Conservation (phyloP, 1,140 invertebrate genomes). For the Battus philenor region DNA sequence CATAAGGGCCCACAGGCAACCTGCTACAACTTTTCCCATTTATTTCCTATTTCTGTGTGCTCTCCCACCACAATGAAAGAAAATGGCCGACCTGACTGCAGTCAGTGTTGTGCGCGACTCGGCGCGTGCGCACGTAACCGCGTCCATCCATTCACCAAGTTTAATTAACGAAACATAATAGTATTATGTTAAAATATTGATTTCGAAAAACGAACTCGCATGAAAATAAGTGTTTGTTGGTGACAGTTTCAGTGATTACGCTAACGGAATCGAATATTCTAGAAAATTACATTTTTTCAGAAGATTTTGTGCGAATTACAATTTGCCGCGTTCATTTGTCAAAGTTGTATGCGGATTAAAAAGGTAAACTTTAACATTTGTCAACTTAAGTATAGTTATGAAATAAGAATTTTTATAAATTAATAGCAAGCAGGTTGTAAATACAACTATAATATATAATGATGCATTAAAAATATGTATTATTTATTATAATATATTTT, state of each 20-base stretch:
- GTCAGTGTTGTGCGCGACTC: conserved; percentile 49
- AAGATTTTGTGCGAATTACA: conserved; percentile 40
- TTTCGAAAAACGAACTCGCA: conserved; percentile 27
- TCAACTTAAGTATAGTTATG: too few relatives aligned
- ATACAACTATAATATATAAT: too few relatives aligned
- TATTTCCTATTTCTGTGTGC: conserved; percentile 48
- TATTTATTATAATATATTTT: too few relatives aligned
- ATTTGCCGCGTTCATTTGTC: conserved; percentile 56
- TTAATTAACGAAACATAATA: conserved; percentile 29
- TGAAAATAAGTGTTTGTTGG: conserved; percentile 27
- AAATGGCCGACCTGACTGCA: conserved; percentile 45
- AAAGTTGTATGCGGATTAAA: conserved; percentile 45
- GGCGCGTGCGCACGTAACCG: conserved; percentile 40
- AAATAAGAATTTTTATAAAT: too few relatives aligned
- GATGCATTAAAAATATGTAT: too few relatives aligned
- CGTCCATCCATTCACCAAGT: conserved; percentile 22
- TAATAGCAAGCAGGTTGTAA: too few relatives aligned
- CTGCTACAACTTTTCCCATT: conserved; percentile 36
- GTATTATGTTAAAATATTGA: conserved; percentile 23
- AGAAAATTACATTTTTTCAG: conserved; percentile 12
- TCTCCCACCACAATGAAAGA: conserved; percentile 43
- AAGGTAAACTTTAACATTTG: conserved; percentile 37
- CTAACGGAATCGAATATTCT: conserved; percentile 3
- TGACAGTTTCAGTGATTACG: conserved; percentile 38
- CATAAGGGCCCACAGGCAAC: neutral